Base-by-base conservation (phyloP, 2,888 invertebrate species). In the Nymphalis polychloros region DNA sequence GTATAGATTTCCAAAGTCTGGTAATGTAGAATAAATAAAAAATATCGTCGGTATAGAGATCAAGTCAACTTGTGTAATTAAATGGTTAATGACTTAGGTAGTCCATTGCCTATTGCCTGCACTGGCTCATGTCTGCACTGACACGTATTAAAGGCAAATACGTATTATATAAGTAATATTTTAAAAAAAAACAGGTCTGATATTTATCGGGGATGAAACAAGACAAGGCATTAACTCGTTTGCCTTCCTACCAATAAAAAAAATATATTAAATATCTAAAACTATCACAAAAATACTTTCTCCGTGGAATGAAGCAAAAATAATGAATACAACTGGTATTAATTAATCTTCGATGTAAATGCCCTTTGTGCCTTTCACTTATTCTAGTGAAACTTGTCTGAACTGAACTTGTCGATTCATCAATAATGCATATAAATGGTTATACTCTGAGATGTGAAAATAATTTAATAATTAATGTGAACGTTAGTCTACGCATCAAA, bases 311-410 rank as follows among this genome's bases (percentile, higher is more conserved):
- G 50, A 20, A 20, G 20, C 10, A 50, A 23, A 47, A 20, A 35
- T 49, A n/a, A 23, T 52, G 52, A 23, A 47, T 20, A 55, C 27
- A 10, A 67, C 48, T 63, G 31, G 41, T 50, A 69, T 67, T 64
- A 61, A 61, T 61, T 57, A 52, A 61, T 23, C 48, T 57, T 64
- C 63, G 62, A 64, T 68, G 65, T 63, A 68, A 67, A 62, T 67
- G 52, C 70, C 70, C 68, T 70, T 64, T 55, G n/a, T 49, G 55
- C 61, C 70, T 70, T 70, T 70, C 68, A 68, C 70, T 70, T 65
- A 68, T 70, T 67, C 69, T 59, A 69, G 67, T 63, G 59, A 50
- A 70, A 70, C 70, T 63, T 55, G 70, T 70, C 64, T 62, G 47
- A 52, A 46, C 64, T 67, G 57, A 61, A 52, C 67, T 65, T 65